A percentile compares a stretch with the other conserved stretches of the same genome.
These are phyloP conservation scores for Cephalopholis sonnerati DNA, from an alignment of 2,113 vertebrate genomes.

Conservation along the genomic window DNA sequence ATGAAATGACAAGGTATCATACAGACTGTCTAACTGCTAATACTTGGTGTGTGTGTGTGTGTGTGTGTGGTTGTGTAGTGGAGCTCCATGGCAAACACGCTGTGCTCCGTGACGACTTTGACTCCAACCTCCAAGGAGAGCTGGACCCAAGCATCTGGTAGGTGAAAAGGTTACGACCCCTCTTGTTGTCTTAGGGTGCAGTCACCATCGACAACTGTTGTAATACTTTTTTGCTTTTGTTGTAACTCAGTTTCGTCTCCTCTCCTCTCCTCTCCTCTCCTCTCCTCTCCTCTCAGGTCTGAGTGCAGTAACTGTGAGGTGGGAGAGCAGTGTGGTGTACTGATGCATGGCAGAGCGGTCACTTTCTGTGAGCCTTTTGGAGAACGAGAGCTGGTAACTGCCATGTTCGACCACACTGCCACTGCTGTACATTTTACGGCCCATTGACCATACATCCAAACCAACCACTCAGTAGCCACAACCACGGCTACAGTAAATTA, in stretches of 20 bases:
- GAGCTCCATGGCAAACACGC: conserved; percentile 93
- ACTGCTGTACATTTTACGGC: conserved; percentile 53
- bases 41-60: too few species aligned
- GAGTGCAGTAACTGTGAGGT: conserved; percentile 93
- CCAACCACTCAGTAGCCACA: conserved; percentile 46
- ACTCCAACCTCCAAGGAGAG: conserved; percentile 91
- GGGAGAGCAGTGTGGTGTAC: conserved; percentile 92
- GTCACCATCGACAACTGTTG: not conserved
- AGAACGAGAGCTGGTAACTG: conserved; percentile 93
- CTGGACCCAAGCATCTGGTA: conserved; percentile 94
- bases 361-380: conserved; percentile 96
- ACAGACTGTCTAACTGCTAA: conserved; percentile 27
- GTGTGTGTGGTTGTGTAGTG: conserved; percentile 82
- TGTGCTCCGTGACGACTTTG: conserved; percentile 96
- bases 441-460: conserved; percentile 51
- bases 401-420: conserved; percentile 56
- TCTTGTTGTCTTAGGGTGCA: conserved; percentile 12
- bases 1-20: not conserved
- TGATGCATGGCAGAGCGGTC: conserved; percentile 93
- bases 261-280: not conserved
- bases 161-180: conserved; percentile 64
- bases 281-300: conserved; percentile 83
- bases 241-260: not conserved
- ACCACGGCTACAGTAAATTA: conserved; percentile 43
- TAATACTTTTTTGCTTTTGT: not conserved